These are phyloP conservation scores for Solenopsis fugax DNA, from an alignment of 1,140 invertebrate genomes.

Conservation along the genomic window DNA sequence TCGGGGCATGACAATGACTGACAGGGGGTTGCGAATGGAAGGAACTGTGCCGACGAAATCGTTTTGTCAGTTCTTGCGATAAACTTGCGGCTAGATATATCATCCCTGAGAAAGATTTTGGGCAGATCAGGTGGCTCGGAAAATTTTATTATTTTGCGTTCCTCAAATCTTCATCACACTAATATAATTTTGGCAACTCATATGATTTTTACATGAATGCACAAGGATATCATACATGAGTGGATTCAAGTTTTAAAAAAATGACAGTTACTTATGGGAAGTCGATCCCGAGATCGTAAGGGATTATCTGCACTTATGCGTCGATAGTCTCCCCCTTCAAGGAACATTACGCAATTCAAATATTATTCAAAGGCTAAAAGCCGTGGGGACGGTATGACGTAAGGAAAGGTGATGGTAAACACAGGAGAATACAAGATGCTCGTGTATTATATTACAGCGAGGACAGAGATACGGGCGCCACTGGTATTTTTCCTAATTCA, in stretches of 20 bases:
- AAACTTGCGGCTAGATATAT: conserved; percentile 14
- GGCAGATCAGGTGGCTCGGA: neutral
- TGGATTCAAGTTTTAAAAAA: neutral
- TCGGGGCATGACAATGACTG: conserved; percentile 60
- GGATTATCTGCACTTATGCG: conserved; percentile 82
- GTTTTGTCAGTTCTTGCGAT: conserved; percentile 65
- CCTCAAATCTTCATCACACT: neutral
- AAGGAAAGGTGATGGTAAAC: conserved; percentile 73
- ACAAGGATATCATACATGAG: neutral
- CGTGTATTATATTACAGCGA: conserved; percentile 80
- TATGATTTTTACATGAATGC: neutral
- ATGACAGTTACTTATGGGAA: conserved; percentile 60
- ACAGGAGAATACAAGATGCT: conserved; percentile 68
- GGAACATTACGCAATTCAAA: conserved; percentile 86
- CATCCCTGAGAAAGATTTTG: conserved; percentile 11
- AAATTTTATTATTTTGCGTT: conserved; percentile 14
- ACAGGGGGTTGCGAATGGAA: conserved; percentile 54
- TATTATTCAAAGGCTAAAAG: conserved; percentile 87
- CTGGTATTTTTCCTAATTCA: conserved; percentile 46
- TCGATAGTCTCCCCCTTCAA: conserved; percentile 72
- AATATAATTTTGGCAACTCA: neutral
- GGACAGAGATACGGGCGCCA: conserved; percentile 59
- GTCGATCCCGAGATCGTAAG: conserved; percentile 81
- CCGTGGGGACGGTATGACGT: conserved; percentile 81
- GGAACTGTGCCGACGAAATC: conserved; percentile 61